These are phyloP conservation scores for Bursaphelenchus okinawaensis DNA, from an alignment of 2,888 invertebrate species.

Conservation along the genomic window DNA sequence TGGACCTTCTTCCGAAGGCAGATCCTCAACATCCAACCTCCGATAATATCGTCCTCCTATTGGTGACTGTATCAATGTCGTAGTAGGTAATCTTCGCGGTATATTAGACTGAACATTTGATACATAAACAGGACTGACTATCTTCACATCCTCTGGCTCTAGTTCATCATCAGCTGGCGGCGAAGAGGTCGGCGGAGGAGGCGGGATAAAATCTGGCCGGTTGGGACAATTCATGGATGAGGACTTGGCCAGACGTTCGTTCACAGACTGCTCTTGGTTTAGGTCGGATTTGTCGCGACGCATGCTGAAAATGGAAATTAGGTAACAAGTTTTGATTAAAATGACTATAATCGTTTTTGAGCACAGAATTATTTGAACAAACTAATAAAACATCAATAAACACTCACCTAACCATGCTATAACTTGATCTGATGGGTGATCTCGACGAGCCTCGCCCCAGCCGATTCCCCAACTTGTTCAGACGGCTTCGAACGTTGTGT, in stretches of 20 bases:
- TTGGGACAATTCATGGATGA: constrained; percentile 17
- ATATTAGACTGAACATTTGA: neutral
- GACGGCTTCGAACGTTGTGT: constrained; percentile 41
- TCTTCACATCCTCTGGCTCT: neutral
- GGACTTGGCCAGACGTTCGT: constrained; percentile 15
- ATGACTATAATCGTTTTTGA: no score
- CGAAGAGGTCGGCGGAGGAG: constrained; percentile 2
- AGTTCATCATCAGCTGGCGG: constrained; percentile 8
- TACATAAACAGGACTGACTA: neutral
- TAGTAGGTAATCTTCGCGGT: constrained; percentile 4
- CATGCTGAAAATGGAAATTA: constrained; percentile 16
- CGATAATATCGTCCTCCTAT: neutral
- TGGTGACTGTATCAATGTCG: constrained; percentile 12
- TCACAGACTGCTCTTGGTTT: constrained; percentile 12
- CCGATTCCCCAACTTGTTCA: constrained; percentile 32
- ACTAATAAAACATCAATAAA: no score
- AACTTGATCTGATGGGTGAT: constrained; percentile 27
- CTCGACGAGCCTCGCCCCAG: constrained; percentile 21
- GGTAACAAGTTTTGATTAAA: neutral
- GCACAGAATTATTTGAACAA: no score
- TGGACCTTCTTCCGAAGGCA: neutral
- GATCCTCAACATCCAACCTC: constrained; percentile 1
- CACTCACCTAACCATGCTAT: constrained; percentile 24
- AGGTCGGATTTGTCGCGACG: constrained; percentile 17
- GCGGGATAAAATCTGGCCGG: neutral